These are phyloP conservation scores for Mastigias papua DNA, from an alignment of 30 jellyfish, hydroid and myxozoan genomes.

Conservation along the genomic window DNA sequence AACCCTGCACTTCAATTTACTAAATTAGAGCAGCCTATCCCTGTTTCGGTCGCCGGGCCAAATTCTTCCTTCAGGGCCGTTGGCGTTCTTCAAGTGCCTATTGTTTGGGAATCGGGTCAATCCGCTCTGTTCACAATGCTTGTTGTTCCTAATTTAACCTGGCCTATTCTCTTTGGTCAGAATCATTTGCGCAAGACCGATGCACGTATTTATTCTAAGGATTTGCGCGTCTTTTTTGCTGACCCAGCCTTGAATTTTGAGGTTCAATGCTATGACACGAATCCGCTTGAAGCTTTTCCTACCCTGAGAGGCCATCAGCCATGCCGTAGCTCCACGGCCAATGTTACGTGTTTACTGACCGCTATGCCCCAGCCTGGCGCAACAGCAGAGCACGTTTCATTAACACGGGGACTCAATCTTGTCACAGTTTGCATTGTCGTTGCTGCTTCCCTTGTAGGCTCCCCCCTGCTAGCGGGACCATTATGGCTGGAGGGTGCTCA, in stretches of 20 bases:
- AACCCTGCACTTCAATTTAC: constrained; percentile 18
- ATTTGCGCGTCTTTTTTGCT: constrained; percentile 43
- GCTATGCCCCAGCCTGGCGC: neutral
- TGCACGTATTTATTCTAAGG: constrained; percentile 42
- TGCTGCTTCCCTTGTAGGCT: neutral
- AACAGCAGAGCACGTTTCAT: neutral
- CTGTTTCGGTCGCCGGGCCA: constrained; percentile 55
- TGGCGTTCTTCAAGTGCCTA: constrained; percentile 44
- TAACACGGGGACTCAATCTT: constrained; percentile 1
- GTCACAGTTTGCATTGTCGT: constrained; percentile 9
- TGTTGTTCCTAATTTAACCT: constrained; percentile 52
- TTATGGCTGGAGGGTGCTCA: constrained; percentile 22
- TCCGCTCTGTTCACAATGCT: constrained; percentile 31
- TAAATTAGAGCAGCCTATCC: constrained; percentile 47
- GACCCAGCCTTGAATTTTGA: constrained; percentile 41
- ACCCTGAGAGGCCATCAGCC: neutral
- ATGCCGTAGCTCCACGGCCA: no score
- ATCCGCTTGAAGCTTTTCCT: constrained; percentile 16
- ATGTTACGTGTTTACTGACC: no score
- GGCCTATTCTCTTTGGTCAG: constrained; percentile 67
- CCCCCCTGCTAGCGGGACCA: neutral
- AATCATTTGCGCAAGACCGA: constrained; percentile 57
- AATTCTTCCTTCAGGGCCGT: constrained; percentile 1
- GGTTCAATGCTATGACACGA: constrained; percentile 38
- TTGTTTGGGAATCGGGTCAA: constrained; percentile 27